Evolutionary conservation across 2,113 vertebrate species (phyloP).

Genomic region (Myanophis thanlyinensis): DNA sequence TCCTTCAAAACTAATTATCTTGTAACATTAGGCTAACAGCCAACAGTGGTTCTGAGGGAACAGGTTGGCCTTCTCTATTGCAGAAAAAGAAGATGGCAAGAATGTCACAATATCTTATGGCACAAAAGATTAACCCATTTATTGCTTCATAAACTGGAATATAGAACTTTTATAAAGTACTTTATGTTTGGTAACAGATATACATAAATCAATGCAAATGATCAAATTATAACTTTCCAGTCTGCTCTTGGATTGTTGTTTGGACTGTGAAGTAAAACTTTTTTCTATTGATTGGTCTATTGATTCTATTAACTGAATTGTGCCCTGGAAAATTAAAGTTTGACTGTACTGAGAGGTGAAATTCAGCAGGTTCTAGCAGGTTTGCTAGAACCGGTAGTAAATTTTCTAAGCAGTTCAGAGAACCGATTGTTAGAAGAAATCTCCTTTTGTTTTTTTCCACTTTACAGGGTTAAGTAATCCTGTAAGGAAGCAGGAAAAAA

Average conservation of each 20-base stretch:
- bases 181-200: not conserved
- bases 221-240: not conserved
- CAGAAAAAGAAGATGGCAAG: not conserved
- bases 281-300: not conserved
- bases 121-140: not conserved
- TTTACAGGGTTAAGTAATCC: too few species aligned
- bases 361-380: too few species aligned
- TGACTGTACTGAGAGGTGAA: not conserved
- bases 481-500: too few species aligned
- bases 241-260: not conserved
- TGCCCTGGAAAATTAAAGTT: not conserved
- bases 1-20: not conserved
- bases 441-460: too few species aligned
- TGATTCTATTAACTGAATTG: not conserved
- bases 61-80: not conserved
- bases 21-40: not conserved
- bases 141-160: not conserved
- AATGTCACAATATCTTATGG: not conserved
- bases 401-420: too few species aligned
- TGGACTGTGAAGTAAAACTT: not conserved
- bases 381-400: too few species aligned
- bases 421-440: too few species aligned
- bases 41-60: not conserved
- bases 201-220: not conserved
- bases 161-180: not conserved